phyloP scores from a whole-genome alignment of 2,113 vertebrate genomes.

The Sylvietta virens region DNA sequence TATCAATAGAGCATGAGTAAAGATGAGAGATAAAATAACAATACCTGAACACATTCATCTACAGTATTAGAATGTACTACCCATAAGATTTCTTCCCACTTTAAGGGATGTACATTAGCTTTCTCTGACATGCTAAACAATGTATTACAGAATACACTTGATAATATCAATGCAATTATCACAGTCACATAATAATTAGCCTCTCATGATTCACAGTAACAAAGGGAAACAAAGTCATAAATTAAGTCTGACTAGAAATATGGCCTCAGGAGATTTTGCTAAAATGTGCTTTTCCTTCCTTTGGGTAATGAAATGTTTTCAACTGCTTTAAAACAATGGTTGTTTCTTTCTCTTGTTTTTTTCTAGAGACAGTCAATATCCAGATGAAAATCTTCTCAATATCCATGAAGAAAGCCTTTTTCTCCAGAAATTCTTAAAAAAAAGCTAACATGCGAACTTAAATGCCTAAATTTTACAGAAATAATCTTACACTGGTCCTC shows the following conservation, averaged over 20 bases:
- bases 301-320: not conserved
- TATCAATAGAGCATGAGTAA: not conserved
- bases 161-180: slow-evolving; percentile 58
- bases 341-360: not conserved
- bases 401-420: not conserved
- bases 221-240: slow-evolving; percentile 49
- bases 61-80: not conserved
- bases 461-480: not conserved
- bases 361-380: not conserved
- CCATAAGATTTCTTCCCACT: not conserved
- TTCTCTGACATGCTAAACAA: slow-evolving; percentile 28
- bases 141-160: slow-evolving; percentile 34
- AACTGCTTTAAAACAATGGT: not conserved
- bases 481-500: not conserved
- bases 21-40: slow-evolving; percentile 23
- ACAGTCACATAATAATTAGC: not conserved
- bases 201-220: not conserved
- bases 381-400: not conserved
- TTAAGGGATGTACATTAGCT: slow-evolving; percentile 23
- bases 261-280: not conserved
- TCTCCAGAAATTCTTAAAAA: not conserved
- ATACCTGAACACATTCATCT: slow-evolving; percentile 1
- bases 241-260: not conserved
- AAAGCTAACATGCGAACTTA: not conserved
- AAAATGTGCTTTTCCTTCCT: not conserved